phyloP scores from a whole-genome alignment of 2,888 invertebrate genomes.

The Thymelicus lineola region DNA sequence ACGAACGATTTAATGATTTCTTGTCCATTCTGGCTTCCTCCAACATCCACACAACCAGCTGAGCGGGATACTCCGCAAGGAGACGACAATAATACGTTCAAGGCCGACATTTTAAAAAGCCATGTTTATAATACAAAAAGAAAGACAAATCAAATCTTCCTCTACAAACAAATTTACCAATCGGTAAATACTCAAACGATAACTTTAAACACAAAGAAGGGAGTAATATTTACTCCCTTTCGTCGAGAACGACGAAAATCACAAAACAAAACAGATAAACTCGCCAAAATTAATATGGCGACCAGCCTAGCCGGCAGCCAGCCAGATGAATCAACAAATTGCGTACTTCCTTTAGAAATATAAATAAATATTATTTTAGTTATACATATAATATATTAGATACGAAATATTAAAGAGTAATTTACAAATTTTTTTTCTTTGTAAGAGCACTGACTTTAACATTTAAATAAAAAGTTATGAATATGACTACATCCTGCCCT shows the following conservation, averaged over 20 bases:
- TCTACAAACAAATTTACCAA: conserved; percentile 65
- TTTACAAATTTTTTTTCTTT: not conserved
- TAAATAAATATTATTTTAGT: conserved; percentile 32
- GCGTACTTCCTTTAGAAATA: conserved; percentile 71
- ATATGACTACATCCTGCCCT: conserved; percentile 36
- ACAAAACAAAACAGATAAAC: conserved; percentile 70
- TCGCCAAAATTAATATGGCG: conserved; percentile 89
- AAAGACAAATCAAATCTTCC: conserved; percentile 79
- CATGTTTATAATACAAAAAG: conserved; percentile 88
- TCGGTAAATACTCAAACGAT: conserved; percentile 62
- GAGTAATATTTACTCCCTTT: conserved; percentile 88
- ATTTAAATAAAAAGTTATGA: conserved; percentile 31
- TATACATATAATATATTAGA: not conserved
- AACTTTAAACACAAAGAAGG: conserved; percentile 75
- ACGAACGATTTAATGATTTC: conserved; percentile 88
- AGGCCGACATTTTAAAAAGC: conserved; percentile 93
- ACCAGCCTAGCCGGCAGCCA: conserved; percentile 83
- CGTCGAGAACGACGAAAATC: conserved; percentile 88
- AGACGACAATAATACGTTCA: conserved; percentile 88
- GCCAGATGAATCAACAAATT: conserved; percentile 64
- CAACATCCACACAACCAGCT: conserved; percentile 82
- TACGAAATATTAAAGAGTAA: not conserved
- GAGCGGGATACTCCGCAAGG: conserved; percentile 89
- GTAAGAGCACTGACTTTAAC: not conserved
- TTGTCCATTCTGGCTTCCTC: conserved; percentile 90